A percentile compares a stretch with the other conserved stretches of the same genome.
phyloP scores from a whole-genome alignment of 2,888 invertebrate species.

The Drosophila ochracea region DNA sequence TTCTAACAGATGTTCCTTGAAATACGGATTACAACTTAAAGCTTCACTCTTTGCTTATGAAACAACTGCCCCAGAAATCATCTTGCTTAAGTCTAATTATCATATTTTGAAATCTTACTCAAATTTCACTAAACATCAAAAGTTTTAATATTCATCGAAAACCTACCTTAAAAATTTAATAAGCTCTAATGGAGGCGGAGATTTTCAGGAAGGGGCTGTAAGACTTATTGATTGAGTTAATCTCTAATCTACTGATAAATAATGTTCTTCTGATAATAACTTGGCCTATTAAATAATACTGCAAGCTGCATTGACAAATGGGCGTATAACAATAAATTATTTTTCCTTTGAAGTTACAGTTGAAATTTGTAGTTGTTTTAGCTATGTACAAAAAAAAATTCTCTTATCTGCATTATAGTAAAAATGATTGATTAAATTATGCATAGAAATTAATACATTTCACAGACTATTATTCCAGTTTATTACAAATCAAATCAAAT shows the following conservation, averaged over 20 bases:
- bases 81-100: background rate
- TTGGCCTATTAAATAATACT: background rate
- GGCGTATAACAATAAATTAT: background rate
- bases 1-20: constrained; percentile 29
- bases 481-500: constrained; percentile 3
- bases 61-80: background rate
- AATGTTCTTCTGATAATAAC: background rate
- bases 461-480: background rate
- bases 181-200: background rate
- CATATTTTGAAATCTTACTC: background rate
- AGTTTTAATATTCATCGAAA: background rate
- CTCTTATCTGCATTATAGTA: background rate
- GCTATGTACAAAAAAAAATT: background rate
- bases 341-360: background rate
- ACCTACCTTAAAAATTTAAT: background rate
- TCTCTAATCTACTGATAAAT: background rate
- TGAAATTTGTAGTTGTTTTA: background rate
- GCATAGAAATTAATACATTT: background rate
- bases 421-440: background rate
- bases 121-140: background rate
- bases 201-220: background rate
- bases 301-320: background rate
- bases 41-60: too few species aligned
- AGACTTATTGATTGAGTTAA: background rate
- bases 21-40: background rate